A percentile compares a stretch with the other conserved stretches of the same genome.
phyloP scores from a whole-genome alignment of 2,797 vertebrate genomes.

The Anguilla megastoma region DNA sequence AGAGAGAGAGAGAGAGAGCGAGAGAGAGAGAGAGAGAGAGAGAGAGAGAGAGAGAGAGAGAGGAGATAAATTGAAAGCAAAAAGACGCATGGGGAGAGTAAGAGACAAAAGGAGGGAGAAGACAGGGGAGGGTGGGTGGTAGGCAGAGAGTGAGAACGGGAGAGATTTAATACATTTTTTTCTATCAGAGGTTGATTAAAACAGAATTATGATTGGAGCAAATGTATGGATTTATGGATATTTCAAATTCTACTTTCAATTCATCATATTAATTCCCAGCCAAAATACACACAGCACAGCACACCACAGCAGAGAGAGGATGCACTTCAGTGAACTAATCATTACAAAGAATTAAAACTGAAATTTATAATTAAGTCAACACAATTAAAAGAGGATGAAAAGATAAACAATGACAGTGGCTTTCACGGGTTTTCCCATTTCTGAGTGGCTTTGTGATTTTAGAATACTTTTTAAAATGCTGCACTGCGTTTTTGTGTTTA shows the following conservation, averaged over 20 bases:
- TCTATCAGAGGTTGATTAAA: slow-evolving; percentile 78
- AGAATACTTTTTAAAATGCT: slow-evolving; percentile 13
- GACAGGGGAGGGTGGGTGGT: background rate
- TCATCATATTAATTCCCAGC: background rate
- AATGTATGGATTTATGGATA: background rate
- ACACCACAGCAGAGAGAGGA: background rate
- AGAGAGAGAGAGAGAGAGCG: background rate
- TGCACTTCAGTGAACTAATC: background rate
- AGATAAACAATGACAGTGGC: background rate
- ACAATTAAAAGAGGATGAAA: background rate
- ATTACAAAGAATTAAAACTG: background rate
- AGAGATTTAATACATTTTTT: slow-evolving; percentile 82
- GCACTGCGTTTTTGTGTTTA: background rate
- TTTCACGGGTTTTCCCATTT: slow-evolving; percentile 8
- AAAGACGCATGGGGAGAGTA: background rate
- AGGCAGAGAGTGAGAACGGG: slow-evolving; percentile 29
- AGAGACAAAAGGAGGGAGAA: background rate
- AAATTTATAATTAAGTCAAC: background rate
- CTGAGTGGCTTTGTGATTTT: slow-evolving; percentile 4
- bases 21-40: no score
- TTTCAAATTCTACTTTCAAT: background rate
- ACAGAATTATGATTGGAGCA: background rate
- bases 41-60: background rate
- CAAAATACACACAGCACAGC: background rate
- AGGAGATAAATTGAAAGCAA: background rate